Evolutionary conservation across 1,140 invertebrate genomes (phyloP).

Genomic region (Chlorops oryzae): DNA sequence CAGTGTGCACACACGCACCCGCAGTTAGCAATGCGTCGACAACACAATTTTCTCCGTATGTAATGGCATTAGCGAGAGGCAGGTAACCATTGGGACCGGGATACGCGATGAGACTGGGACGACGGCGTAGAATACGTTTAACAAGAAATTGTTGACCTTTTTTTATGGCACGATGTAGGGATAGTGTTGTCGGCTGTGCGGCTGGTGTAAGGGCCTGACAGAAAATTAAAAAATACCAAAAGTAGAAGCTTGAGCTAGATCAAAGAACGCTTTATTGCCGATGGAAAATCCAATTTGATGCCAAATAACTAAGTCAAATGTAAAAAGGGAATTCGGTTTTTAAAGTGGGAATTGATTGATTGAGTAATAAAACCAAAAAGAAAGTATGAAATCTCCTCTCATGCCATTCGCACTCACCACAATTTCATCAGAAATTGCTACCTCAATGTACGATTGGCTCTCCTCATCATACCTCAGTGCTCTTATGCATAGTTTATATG

Average conservation of each 20-base stretch:
- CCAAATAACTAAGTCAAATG: too few species aligned
- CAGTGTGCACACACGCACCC: conserved; percentile 36
- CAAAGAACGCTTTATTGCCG: too few species aligned
- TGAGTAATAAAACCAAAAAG: too few species aligned
- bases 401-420: conserved; percentile 13
- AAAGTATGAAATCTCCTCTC: too few species aligned
- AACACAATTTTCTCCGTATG: conserved; percentile 35
- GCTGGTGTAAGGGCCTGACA: conserved; percentile 25
- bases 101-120: conserved; percentile 36
- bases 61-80: conserved; percentile 41
- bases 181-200: conserved; percentile 28
- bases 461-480: conserved; percentile 18
- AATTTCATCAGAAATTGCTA: conserved; percentile 31
- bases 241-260: too few species aligned
- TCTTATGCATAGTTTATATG: conserved; percentile 31
- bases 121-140: conserved; percentile 37
- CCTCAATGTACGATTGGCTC: conserved; percentile 17
- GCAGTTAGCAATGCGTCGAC: conserved; percentile 37
- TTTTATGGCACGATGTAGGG: conserved; percentile 35
- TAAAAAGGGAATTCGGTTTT: too few species aligned
- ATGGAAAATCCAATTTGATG: too few species aligned
- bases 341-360: too few species aligned
- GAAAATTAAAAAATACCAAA: too few species aligned
- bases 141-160: conserved; percentile 44
- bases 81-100: conserved; percentile 36